Conservation (phyloP, 1,140 invertebrate genomes). For the Drosophila ananassae region DNA sequence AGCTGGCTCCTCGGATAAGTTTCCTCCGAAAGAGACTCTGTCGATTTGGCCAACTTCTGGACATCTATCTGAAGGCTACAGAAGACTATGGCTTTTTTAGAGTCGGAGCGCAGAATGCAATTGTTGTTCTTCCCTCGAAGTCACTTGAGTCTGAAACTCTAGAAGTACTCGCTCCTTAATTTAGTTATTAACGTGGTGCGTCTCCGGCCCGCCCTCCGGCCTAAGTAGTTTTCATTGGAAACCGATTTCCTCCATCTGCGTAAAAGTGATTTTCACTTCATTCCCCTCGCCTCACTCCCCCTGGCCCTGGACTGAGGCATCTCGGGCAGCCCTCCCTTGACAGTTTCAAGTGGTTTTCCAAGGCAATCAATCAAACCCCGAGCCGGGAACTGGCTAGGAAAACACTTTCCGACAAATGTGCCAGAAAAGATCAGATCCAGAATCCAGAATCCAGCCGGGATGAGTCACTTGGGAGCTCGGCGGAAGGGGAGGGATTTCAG, state of each 20-base stretch:
- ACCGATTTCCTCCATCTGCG: conserved; percentile 50
- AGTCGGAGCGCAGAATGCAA: no score
- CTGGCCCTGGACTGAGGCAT: background rate
- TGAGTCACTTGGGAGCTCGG: conserved; percentile 17
- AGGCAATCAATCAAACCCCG: conserved; percentile 74
- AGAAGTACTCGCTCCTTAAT: conserved; percentile 50
- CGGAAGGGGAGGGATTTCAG: background rate
- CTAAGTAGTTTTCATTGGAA: conserved; percentile 77
- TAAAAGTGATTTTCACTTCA: conserved; percentile 76
- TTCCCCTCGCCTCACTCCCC: conserved; percentile 34
- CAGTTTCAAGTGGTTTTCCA: conserved; percentile 79
- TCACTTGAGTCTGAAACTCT: conserved; percentile 9
- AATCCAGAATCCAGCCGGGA: conserved; percentile 6
- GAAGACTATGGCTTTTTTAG: no score
- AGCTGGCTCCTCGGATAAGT: conserved; percentile 8
- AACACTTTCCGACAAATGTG: conserved; percentile 76
- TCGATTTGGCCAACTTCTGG: no score
- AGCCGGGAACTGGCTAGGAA: conserved; percentile 35
- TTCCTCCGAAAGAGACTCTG: background rate
- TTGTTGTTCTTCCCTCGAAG: background rate
- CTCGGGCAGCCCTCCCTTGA: conserved; percentile 31
- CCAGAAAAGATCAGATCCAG: conserved; percentile 56
- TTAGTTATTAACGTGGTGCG: conserved; percentile 54
- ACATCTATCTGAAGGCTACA: no score
- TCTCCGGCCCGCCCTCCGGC: background rate